Base-by-base conservation (phyloP, 2,888 invertebrate genomes). In the Protula sp. region DNA sequence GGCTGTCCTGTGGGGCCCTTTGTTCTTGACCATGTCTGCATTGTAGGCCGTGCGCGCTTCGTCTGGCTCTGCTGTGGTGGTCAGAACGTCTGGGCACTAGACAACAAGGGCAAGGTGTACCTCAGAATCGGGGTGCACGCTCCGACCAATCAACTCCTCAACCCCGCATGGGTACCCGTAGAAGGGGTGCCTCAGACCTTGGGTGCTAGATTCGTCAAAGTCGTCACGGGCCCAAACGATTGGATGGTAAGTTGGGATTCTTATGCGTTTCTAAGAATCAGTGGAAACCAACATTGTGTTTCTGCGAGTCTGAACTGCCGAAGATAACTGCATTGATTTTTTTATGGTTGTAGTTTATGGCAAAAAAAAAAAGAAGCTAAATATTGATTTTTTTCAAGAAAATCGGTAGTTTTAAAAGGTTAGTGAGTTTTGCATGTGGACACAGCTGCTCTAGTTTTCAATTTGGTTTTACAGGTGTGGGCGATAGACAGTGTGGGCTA, bases 81-180 rank as follows among this genome's bases (percentile, higher is more conserved):
- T 30, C 78, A 82, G 63, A 79, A 80, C 29, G 82, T 83, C 22
- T 84, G 85, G 85, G 83, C 82, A 0, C 82, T 83, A 65, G 84
- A 84, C 68, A 73, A 71, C 51, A 70, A 73, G 31, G 85, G 84
- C 1, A 70, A 72, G n/a, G 76, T 84, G 28, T 82, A 81, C 67
- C 80, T 84, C 73, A 74, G 84, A 45, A 80, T 83, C 57, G 83
- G 84, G 1, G 78, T 81, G 28, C 75, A 77, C 61, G 77, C 82
- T 24, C 81, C 83, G 28, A 69, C 79, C 14, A 70, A 72, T 38
- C 74, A 76, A 27, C 74, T 75, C 50, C 77, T 83, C 30, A 79
- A 77, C 59, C 83, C 84, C 31, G 84, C 82, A 28, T 85, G 84
- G 84, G 76, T 84, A 22, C 77, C 76, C 19, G 81, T 84, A 26